phyloP scores from a whole-genome alignment of 2,888 invertebrate species.

The Mycalesis mineus region DNA sequence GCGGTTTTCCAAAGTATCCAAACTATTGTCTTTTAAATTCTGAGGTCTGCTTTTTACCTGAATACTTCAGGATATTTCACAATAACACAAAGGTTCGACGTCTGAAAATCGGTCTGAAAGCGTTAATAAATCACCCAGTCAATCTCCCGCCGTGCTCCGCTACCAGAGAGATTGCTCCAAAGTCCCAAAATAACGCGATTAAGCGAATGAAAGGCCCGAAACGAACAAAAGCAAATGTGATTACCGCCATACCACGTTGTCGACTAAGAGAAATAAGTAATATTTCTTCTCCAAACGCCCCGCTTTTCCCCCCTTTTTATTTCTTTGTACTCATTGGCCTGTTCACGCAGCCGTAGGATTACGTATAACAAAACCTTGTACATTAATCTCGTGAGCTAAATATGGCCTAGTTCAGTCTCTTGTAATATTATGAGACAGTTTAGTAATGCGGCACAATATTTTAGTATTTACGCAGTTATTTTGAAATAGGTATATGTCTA shows the following conservation, averaged over 20 bases:
- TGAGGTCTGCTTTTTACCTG: no score
- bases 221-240: slow-evolving; percentile 77
- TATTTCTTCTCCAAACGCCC: slow-evolving; percentile 63
- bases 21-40: no score
- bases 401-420: neutral
- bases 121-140: slow-evolving; percentile 28
- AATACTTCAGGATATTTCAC: no score
- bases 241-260: slow-evolving; percentile 70
- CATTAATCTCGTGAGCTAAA: slow-evolving; percentile 9
- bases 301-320: slow-evolving; percentile 36
- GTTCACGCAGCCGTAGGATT: slow-evolving; percentile 31
- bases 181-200: slow-evolving; percentile 75
- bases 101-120: slow-evolving; percentile 8
- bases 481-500: no score
- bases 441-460: no score
- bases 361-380: slow-evolving; percentile 27
- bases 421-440: no score
- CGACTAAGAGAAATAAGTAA: slow-evolving; percentile 71
- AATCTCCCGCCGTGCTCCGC: slow-evolving; percentile 22
- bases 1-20: no score
- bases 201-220: slow-evolving; percentile 74
- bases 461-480: no score
- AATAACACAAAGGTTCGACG: slow-evolving; percentile 10
- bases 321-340: slow-evolving; percentile 31
- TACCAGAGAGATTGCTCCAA: slow-evolving; percentile 56